Percentiles rank a stretch among this genome's conserved stretches.
Evolutionary conservation across 2,113 vertebrate genomes (phyloP).

Genomic region (Petromus typicus): DNA sequence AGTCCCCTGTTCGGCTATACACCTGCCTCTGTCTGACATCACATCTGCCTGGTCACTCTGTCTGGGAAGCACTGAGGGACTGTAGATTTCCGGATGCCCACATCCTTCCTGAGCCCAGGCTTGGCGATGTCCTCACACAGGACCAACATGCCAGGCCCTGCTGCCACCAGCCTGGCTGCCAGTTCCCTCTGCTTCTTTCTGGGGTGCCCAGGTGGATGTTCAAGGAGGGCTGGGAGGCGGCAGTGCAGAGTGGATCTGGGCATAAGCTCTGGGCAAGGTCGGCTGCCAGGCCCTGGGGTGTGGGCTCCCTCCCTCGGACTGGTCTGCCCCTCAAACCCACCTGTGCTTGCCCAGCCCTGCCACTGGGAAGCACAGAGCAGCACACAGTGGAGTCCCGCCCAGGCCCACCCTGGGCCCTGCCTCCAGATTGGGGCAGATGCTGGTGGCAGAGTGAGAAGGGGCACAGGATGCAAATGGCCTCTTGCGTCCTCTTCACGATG

Average conservation of each 20-base stretch:
- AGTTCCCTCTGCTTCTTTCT: too few relatives aligned
- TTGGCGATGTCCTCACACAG: accelerated
- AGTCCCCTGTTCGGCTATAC: accelerated
- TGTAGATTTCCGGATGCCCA: not conserved
- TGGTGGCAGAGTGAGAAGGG: not conserved
- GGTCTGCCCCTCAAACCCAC: conserved; percentile 61
- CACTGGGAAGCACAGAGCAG: conserved; percentile 1
- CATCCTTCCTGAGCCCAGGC: not conserved
- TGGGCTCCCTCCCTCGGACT: not conserved
- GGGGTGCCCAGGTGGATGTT: too few relatives aligned
- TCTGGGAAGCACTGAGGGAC: accelerated
- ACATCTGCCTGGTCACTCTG: not conserved
- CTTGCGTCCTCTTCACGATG: not conserved
- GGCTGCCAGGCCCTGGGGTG: accelerated
- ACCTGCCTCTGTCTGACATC: accelerated
- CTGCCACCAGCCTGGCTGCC: accelerated
- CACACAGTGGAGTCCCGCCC: not conserved
- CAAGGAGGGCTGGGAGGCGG: too few relatives aligned
- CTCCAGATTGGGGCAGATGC: not conserved
- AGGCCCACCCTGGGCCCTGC: conserved; percentile 47
- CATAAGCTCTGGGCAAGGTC: not conserved
- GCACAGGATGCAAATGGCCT: not conserved
- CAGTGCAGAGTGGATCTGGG: accelerated
- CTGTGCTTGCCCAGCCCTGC: conserved; percentile 10
- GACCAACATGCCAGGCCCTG: accelerated